Base-by-base conservation (phyloP, 1,140 invertebrate genomes). In the Thereuonema tuberculata region DNA sequence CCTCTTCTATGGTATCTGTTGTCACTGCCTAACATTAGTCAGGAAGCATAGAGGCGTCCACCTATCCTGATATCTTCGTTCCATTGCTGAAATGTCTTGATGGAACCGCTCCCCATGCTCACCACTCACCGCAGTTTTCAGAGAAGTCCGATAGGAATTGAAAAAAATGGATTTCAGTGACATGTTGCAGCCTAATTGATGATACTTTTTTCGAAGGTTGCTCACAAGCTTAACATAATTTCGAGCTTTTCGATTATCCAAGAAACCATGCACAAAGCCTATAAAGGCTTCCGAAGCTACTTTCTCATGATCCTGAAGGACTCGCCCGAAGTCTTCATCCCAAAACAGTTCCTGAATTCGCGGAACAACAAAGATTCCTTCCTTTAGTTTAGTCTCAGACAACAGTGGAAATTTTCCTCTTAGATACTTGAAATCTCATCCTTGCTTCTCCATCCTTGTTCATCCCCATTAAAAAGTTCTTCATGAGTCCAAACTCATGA, bases 21-120 rank as follows among this genome's bases (percentile, higher is more conserved):
- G 31, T 37, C 31, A 37, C 31, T 37, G 31, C 17, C 31, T 17
- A 17, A 37, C 31, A 37, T 5, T 37, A 37, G 31, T 37, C 31
- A 9, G 31, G 5, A 37, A 37, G 17, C 31, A 37, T 37, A 37
- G 31, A 37, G 17, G 31, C 17, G 31, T 37, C 31, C 31, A 37
- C 17, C 17, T 37, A 9, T 5, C 31, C 5, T 37, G 31, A 17
- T 37, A 37, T 29, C n/a, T 50, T 60, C 37, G 31, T 37, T 37
- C 17, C 31, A 37, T 37, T 37, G 5, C 5, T 17, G 31, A 37
- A 37, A 72, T 69, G 26, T 71, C 68, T 63, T 75, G 67, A 58
- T 75, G 69, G 50, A 75, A 74, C n/a, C 67, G 60, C 59, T 75
- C 66, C 2, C 72, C 68, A 24, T 73, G 68, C 62, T 75, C 69